These are phyloP conservation scores for Brenthis ino DNA, from an alignment of 2,888 invertebrate species.

Conservation along the genomic window DNA sequence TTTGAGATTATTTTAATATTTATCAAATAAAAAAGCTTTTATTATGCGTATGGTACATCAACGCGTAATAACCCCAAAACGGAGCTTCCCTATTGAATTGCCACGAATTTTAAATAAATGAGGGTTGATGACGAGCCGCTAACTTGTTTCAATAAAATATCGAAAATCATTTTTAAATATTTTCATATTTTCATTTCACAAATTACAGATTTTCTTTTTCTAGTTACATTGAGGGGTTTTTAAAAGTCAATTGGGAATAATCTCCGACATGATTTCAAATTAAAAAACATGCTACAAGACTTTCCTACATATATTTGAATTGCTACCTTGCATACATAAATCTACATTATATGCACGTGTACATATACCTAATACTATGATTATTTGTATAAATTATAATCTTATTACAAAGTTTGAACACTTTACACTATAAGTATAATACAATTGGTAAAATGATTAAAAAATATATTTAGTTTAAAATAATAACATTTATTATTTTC, in stretches of 20 bases:
- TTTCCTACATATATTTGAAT: background rate
- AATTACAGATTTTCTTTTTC: background rate
- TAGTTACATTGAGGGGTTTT: too few relatives aligned
- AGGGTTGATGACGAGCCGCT: conserved; percentile 28
- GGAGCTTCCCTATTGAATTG: conserved; percentile 41
- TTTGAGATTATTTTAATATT: too few relatives aligned
- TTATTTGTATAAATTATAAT: too few relatives aligned
- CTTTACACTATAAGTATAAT: too few relatives aligned
- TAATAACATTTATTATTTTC: too few relatives aligned
- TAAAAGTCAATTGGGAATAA: too few relatives aligned
- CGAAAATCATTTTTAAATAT: conserved; percentile 8
- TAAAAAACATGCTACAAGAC: background rate
- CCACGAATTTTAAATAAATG: conserved; percentile 42
- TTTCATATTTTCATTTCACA: background rate
- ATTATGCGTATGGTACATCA: conserved; percentile 35
- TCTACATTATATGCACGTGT: background rate
- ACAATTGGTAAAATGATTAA: too few relatives aligned
- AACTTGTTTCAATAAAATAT: conserved; percentile 29
- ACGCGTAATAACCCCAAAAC: conserved; percentile 39
- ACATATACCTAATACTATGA: background rate
- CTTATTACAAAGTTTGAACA: too few relatives aligned
- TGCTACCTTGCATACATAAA: background rate
- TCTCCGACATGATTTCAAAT: too few relatives aligned
- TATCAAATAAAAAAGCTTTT: conserved; percentile 1
- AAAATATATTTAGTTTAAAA: too few relatives aligned